Conservation (phyloP, 1,140 invertebrate species). For the Goniozus legneri region DNA sequence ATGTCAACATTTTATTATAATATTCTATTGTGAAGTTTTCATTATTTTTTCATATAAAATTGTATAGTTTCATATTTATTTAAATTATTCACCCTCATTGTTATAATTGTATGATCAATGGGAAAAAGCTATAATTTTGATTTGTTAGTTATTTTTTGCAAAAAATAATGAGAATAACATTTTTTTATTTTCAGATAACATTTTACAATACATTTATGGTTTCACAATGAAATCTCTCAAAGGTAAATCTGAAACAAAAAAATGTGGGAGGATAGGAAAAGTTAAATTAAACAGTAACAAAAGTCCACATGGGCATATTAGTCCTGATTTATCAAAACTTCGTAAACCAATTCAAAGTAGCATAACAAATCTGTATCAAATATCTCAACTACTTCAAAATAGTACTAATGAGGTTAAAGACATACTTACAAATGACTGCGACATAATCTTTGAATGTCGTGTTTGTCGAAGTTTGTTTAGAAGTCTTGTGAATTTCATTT, state of each 20-base stretch:
- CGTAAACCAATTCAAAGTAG: conserved; percentile 63
- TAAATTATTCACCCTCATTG: too few species aligned
- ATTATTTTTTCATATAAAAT: background rate
- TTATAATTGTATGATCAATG: too few species aligned
- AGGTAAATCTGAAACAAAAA: conserved; percentile 11
- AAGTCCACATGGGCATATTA: background rate
- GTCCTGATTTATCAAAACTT: conserved; percentile 58
- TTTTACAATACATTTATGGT: too few species aligned
- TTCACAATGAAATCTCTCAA: conserved; percentile 18
- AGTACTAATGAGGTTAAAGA: conserved; percentile 61
- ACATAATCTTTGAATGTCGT: conserved; percentile 80
- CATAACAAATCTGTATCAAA: conserved; percentile 60
- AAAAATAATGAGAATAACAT: too few species aligned
- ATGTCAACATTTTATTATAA: too few species aligned
- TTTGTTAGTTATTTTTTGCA: too few species aligned
- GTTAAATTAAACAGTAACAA: conserved; percentile 7
- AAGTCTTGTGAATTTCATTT: conserved; percentile 77
- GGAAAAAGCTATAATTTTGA: too few species aligned
- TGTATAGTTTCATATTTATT: too few species aligned
- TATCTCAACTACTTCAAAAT: conserved; percentile 33
- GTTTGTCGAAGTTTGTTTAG: conserved; percentile 81
- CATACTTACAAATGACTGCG: conserved; percentile 73
- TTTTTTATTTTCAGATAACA: too few species aligned
- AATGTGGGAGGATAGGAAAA: conserved; percentile 6
- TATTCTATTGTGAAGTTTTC: too few species aligned